Evolutionary conservation across 1,140 invertebrate species (phyloP).

Genomic region (Scaptomyza graminum): DNA sequence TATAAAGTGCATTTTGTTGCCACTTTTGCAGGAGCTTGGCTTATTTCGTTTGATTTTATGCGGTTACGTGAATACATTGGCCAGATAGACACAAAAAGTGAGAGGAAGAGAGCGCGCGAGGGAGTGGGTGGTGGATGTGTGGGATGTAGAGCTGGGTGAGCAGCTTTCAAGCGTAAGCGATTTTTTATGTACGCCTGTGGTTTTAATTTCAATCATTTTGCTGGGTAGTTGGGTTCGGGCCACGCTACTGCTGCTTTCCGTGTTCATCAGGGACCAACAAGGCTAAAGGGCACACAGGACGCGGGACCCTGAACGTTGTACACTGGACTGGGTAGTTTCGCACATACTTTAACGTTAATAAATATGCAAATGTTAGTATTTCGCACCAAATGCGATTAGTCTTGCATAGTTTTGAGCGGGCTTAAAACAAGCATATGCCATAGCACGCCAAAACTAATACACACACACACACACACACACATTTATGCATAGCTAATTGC

Average conservation of each 20-base stretch:
- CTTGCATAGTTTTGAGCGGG: conserved; percentile 39
- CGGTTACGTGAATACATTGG: conserved; percentile 80
- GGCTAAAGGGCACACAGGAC: background rate
- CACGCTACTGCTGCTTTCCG: conserved; percentile 21
- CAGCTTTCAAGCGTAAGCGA: conserved; percentile 74
- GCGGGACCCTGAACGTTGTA: background rate
- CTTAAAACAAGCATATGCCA: conserved; percentile 33
- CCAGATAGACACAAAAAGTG: conserved; percentile 9
- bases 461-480: conserved; percentile 10
- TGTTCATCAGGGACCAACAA: background rate
- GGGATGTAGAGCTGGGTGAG: background rate
- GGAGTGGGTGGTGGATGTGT: background rate
- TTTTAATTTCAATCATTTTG: conserved; percentile 81
- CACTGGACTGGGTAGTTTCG: background rate
- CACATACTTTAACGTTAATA: conserved; percentile 62
- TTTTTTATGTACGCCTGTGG: conserved; percentile 78
- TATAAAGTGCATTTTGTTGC: conserved; percentile 81
- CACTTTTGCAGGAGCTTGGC: conserved; percentile 73
- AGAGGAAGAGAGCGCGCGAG: background rate
- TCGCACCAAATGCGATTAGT: conserved; percentile 66
- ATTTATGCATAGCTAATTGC: conserved; percentile 57
- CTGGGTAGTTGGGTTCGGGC: conserved; percentile 45
- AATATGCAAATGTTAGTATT: conserved; percentile 70
- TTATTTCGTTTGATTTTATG: conserved; percentile 82
- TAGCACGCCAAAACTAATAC: conserved; percentile 2